Percentiles rank a stretch among this genome's conserved stretches.
Evolutionary conservation across 2,797 vertebrate species (phyloP).

Genomic region (Perodicticus potto): DNA sequence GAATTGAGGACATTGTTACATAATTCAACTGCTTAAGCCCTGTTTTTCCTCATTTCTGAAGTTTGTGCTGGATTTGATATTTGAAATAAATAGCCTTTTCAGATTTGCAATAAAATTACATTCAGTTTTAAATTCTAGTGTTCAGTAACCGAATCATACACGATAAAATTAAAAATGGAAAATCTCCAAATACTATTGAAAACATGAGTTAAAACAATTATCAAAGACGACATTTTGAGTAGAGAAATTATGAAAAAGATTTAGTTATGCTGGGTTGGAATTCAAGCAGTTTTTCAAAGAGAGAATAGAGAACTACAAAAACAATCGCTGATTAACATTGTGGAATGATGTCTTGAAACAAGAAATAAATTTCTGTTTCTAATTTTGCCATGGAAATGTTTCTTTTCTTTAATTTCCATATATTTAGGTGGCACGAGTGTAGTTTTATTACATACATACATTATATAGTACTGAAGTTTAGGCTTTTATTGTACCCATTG

Average conservation of each 20-base stretch:
- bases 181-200: not conserved
- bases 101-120: not conserved
- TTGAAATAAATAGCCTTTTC: not conserved
- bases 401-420: no score
- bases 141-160: not conserved
- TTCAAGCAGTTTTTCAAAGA: slow-evolving; percentile 15
- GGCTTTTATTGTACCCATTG: no score
- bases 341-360: not conserved
- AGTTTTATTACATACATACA: no score
- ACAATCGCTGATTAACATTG: not conserved
- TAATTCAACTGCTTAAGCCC: not conserved
- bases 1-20: not conserved
- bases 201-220: not conserved
- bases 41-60: not conserved
- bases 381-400: not conserved
- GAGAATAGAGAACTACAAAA: not conserved
- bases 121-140: not conserved
- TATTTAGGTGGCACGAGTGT: no score
- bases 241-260: not conserved
- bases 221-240: not conserved
- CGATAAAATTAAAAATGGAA: not conserved
- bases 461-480: no score
- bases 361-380: not conserved
- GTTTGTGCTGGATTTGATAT: not conserved
- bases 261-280: not conserved